These are phyloP conservation scores for Rissa tridactyla DNA, from an alignment of 2,113 vertebrate genomes.

Conservation along the genomic window DNA sequence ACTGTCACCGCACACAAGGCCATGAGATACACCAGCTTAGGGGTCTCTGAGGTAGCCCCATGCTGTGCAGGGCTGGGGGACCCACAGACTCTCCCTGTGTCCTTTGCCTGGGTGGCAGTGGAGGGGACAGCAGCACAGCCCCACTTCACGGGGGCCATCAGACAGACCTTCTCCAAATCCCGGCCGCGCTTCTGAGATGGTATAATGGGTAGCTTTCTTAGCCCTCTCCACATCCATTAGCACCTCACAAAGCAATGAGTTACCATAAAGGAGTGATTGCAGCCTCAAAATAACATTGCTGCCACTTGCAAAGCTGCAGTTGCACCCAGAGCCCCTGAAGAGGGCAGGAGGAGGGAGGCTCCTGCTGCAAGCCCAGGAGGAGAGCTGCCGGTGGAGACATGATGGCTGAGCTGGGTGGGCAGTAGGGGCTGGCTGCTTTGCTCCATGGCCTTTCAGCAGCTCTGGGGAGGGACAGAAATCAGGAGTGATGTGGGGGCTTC, in stretches of 20 bases:
- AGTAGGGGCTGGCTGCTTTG: neutral
- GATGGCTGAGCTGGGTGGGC: neutral
- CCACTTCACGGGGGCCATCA: neutral
- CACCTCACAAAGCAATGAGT: neutral
- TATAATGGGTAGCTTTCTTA: neutral
- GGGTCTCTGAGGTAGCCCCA: neutral
- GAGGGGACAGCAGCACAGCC: neutral
- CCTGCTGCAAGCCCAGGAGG: neutral
- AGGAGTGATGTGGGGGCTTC: neutral
- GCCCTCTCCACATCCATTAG: neutral
- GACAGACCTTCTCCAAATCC: neutral
- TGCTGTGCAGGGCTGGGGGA: neutral
- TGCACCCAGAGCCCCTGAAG: neutral
- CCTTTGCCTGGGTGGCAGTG: neutral
- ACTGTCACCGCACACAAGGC: accelerated
- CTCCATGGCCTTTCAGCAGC: neutral
- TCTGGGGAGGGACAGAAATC: neutral
- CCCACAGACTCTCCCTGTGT: neutral
- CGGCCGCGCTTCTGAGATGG: neutral
- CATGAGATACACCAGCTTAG: neutral
- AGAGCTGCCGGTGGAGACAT: neutral
- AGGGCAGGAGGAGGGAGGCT: neutral
- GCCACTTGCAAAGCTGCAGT: neutral
- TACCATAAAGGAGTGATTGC: neutral
- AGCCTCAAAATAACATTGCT: neutral